Evolutionary conservation across 2,888 invertebrate species (phyloP), one percentile per base, ranked within the genome.

Genomic region (Drosophila infuscata): DNA sequence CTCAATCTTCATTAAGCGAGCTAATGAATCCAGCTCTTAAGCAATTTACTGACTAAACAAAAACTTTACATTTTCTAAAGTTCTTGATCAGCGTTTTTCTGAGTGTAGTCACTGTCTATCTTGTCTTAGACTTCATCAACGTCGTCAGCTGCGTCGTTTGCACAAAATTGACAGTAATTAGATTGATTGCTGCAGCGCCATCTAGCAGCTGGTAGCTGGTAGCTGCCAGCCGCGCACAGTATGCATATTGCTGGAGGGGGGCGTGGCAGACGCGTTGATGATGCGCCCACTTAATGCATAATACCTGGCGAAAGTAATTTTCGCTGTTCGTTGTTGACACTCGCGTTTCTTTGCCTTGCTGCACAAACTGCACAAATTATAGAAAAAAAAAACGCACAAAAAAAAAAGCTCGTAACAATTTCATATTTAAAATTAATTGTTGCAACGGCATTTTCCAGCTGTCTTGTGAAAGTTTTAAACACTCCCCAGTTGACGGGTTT

Each of bases 131-230:
- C 30, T 32, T 54, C 11, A 7, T 1, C 25, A 20, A 8, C 46
- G 6, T 32, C 20, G 20, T 57, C 15, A 7, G 15, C 9, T 32
- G 32, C 41, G n/a, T 62, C 49, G 54, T 15, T 69, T 35, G 56
- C 59, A 54, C 51, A 76, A 77, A 77, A 90, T 91, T 85, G 87
- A 88, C 90, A 81, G 83, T 91, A 87, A 87, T 87, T 87, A 91
- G 87, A 87, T 87, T 90, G 91, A 87, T 87, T 66, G 79, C 70
- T 41, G 71, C 78, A 65, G 70, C 70, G 70, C 70, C 66, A 76
- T 70, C 79, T 70, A 71, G 64, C 63, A 38, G n/a, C 43, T 54
- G 58, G 64, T 60, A 38, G n/a, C 43, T 49, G 58, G 29, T 60
- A 38, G n/a, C 43, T 49, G 58, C 20, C 66, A 63, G 32, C 43